Base-by-base conservation (phyloP, 2,888 invertebrate genomes). In the Phengaris alcon region DNA sequence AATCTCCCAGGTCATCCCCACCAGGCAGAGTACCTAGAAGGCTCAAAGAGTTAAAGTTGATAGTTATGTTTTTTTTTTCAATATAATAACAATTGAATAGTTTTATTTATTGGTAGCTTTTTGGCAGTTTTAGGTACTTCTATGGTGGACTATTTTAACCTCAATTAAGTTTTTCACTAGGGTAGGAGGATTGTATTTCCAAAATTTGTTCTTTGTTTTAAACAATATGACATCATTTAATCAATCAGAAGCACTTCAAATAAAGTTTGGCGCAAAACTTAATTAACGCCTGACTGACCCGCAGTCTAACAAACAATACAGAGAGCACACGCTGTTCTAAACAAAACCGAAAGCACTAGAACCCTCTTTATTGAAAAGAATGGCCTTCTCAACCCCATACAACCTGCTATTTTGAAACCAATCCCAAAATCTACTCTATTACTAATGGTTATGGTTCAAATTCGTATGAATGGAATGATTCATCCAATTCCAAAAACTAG, bases 401-500 rank as follows among this genome's bases (percentile, higher is more conserved):
- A 64, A 64, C 64, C 64, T 64, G 64, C 35, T 64, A 35, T 8
- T 35, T 44, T 6, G 22, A 22, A 59, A 10, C 10, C 35, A 64
- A 64, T 35, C 64, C 64, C 22, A 64, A 52, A 70, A 15, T 15
- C 12, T 48, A 70, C 70, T 12, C 15, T 70, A 70, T 12, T 12
- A 2, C 0, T 0, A 4, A 48, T 22, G 9, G 6, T 22, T 35
- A 70, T 54, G 52, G n/a, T 22, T 35, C 48, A 54, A 22, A 72
- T 13, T 72, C 22, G 35, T 22, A 15, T 35, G 13, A 7, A n/a
- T n/a, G n/a, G n/a, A n/a, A n/a, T 15, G 4, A 57, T 74, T 13
- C 15, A 55, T 68, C 15, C n/a, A 8, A 59, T 51, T 64, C 64
- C 64, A 64, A 35, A 59, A 46, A 59, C 59, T 48, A 64, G 51